A percentile compares a stretch with the other conserved stretches of the same genome.
These are phyloP conservation scores for Aphelenchoides fujianensis DNA, from an alignment of 1,140 invertebrate genomes.

Conservation along the genomic window DNA sequence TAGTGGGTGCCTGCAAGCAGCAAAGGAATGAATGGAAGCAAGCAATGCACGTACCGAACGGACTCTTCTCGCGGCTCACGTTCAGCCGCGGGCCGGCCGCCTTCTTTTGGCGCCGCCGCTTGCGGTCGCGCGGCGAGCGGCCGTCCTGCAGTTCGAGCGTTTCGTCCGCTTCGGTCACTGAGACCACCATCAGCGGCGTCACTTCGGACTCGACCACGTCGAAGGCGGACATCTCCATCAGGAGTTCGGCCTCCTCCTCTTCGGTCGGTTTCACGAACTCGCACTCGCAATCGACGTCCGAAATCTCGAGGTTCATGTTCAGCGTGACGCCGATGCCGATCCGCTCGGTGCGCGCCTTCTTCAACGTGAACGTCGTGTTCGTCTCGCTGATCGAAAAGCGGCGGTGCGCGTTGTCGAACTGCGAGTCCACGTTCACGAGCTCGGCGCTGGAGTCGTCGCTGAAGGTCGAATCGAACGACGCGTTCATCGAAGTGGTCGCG, in stretches of 20 bases:
- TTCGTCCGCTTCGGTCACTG: not conserved
- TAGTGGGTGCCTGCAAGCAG: slow-evolving; percentile 13
- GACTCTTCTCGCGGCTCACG: slow-evolving; percentile 8
- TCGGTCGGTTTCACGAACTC: slow-evolving; percentile 4
- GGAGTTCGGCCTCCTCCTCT: not conserved
- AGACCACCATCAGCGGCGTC: not conserved
- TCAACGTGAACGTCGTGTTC: slow-evolving; percentile 2
- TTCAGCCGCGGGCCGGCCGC: not conserved
- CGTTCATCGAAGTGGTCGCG: not conserved
- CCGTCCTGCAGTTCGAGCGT: not conserved
- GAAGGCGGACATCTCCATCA: not conserved
- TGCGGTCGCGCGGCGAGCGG: not conserved
- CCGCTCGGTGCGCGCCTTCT: slow-evolving; percentile 7
- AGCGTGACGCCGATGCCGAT: slow-evolving; percentile 17
- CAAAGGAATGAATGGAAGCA: too few relatives aligned
- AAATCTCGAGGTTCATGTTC: slow-evolving; percentile 18
- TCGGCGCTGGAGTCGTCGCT: not conserved
- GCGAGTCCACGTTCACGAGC: not conserved
- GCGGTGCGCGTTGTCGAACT: not conserved
- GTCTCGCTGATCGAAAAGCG: not conserved
- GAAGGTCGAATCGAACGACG: not conserved
- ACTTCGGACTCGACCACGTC: slow-evolving; percentile 6
- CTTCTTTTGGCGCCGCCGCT: not conserved
- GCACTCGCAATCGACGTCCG: slow-evolving; percentile 19
- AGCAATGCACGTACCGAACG: slow-evolving; percentile 23